A percentile compares a stretch with the other conserved stretches of the same genome.
Evolutionary conservation across 1,140 invertebrate genomes (phyloP).

Genomic region (Kradibia gibbosae): DNA sequence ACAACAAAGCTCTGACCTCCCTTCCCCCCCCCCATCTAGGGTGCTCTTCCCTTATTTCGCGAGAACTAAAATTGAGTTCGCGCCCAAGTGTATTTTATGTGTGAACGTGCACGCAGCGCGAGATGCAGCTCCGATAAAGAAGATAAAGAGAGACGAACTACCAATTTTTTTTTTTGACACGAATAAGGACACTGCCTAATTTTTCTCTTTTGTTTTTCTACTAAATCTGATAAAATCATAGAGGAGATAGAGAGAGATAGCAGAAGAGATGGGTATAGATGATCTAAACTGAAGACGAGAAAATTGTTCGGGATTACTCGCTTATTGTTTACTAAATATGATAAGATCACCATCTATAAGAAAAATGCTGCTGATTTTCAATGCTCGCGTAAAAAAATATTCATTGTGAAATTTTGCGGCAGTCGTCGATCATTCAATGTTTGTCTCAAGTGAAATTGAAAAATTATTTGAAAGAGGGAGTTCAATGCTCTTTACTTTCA

Average conservation of each 20-base stretch:
- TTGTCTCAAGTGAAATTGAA: conserved; percentile 18
- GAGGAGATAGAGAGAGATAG: background rate
- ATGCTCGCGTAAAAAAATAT: conserved; percentile 46
- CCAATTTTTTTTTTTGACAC: conserved; percentile 43
- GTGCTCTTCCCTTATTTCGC: background rate
- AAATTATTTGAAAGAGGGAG: conserved; percentile 20
- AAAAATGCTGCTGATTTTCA: conserved; percentile 33
- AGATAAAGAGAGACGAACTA: conserved; percentile 22
- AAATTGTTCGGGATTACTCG: conserved; percentile 43
- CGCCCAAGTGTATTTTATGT: too few species aligned
- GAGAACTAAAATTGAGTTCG: background rate
- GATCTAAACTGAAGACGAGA: background rate
- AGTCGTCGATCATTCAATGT: background rate
- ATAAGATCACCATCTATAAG: conserved; percentile 30
- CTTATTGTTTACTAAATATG: conserved; percentile 39
- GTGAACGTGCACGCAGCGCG: background rate
- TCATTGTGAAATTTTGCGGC: conserved; percentile 48
- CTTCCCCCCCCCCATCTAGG: background rate
- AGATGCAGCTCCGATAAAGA: background rate
- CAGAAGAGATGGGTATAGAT: background rate
- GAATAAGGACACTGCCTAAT: background rate
- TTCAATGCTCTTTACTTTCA: background rate
- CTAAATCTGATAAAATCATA: conserved; percentile 8
- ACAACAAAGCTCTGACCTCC: conserved; percentile 41
- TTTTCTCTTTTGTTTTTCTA: background rate